Conservation (phyloP, 2,797 vertebrate genomes). For the Sciaenops ocellatus region DNA sequence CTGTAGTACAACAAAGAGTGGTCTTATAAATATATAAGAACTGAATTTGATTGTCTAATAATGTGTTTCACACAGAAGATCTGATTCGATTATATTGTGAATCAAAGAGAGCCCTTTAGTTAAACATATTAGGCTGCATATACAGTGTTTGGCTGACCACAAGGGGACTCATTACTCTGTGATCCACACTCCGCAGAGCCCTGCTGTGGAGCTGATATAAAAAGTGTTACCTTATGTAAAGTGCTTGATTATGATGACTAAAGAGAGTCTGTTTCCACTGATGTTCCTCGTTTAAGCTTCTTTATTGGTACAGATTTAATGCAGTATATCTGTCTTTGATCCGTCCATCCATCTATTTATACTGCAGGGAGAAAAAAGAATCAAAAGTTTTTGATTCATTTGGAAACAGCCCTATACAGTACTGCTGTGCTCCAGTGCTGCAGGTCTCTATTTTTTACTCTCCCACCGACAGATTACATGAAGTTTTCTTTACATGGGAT, state of each 20-base stretch:
- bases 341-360: not conserved
- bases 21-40: constrained; percentile 1
- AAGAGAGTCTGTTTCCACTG: constrained; percentile 11
- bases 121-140: constrained; percentile 7
- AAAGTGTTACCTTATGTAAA: constrained; percentile 24
- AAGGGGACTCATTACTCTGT: constrained; percentile 58
- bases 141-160: constrained; percentile 39
- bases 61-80: not conserved
- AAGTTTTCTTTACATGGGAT: not conserved
- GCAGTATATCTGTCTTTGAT: constrained; percentile 17
- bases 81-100: constrained; percentile 4
- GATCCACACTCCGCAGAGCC: constrained; percentile 37
- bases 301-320: constrained; percentile 28
- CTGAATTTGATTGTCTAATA: not conserved
- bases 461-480: not conserved
- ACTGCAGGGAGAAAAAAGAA: not conserved
- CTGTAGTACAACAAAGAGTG: constrained; percentile 33
- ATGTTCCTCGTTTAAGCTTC: constrained; percentile 14
- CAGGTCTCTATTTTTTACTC: not conserved
- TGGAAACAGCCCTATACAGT: constrained; percentile 6
- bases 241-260: constrained; percentile 26
- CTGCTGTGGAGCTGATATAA: constrained; percentile 22
- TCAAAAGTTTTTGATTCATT: not conserved
- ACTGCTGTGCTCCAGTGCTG: not conserved
- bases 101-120: constrained; percentile 12